These are phyloP conservation scores for Iguana delicatissima DNA, from an alignment of 2,797 vertebrate genomes.

Conservation along the genomic window DNA sequence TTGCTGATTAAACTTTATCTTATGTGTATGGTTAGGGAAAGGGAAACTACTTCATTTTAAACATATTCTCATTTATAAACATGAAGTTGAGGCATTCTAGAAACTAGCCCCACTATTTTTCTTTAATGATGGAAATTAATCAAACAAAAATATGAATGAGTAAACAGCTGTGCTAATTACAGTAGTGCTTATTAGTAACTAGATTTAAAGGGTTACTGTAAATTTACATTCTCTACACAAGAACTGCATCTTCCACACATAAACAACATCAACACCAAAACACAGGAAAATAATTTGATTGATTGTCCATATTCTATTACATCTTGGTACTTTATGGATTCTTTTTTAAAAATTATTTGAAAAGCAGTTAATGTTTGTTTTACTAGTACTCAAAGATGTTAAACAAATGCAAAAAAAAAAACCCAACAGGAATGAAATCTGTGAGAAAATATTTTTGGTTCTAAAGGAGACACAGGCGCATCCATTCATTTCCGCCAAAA, in stretches of 20 bases:
- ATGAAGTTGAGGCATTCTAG: conserved; percentile 84
- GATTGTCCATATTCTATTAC: conserved; percentile 99
- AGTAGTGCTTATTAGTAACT: conserved; percentile 99
- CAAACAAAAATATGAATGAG: conserved; percentile 88
- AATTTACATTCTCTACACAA: conserved; percentile 99
- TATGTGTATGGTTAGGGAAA: conserved; percentile 76
- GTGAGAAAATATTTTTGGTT: conserved; percentile 99
- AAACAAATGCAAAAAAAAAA: conserved; percentile 88
- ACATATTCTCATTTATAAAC: conserved; percentile 86
- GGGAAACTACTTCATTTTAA: conserved; percentile 83
- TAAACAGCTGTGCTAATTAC: conserved; percentile 96
- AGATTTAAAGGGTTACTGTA: conserved; percentile 99
- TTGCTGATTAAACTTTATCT: conserved; percentile 65
- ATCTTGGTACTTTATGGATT: conserved; percentile 89
- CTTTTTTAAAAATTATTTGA: conserved; percentile 78
- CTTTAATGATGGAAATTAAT: conserved; percentile 82
- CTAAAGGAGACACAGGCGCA: conserved; percentile 97
- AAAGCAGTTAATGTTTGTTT: conserved; percentile 82
- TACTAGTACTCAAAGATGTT: conserved; percentile 85
- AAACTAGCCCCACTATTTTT: conserved; percentile 84
- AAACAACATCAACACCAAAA: conserved; percentile 99
- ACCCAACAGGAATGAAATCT: conserved; percentile 99
- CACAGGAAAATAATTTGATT: conserved; percentile 93
- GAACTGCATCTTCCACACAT: conserved; percentile 99
- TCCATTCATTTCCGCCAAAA: conserved; percentile 87